Evolutionary conservation across 1,140 invertebrate species (phyloP).

Genomic region (Drosophila bifasciata): DNA sequence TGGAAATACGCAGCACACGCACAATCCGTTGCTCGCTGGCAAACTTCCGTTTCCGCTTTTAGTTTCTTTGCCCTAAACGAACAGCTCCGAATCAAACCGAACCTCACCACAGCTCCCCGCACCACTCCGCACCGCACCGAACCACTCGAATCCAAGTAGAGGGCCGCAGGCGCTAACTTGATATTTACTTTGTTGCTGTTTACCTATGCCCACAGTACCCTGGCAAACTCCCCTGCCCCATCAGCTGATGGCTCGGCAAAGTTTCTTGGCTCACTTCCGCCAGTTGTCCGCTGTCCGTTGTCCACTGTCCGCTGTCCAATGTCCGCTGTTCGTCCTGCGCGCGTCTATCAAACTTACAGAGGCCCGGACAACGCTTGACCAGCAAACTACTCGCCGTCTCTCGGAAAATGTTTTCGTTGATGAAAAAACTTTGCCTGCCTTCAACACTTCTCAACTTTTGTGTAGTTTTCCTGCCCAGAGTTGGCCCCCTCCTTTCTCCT

Average conservation of each 20-base stretch:
- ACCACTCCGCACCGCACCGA: no score
- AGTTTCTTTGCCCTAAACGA: conserved; percentile 57
- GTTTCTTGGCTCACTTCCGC: conserved; percentile 66
- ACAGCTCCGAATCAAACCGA: background rate
- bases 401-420: conserved; percentile 79
- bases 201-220: conserved; percentile 55
- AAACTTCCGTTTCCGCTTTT: conserved; percentile 81
- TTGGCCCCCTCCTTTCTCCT: background rate
- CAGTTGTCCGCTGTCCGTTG: conserved; percentile 14
- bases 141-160: conserved; percentile 43
- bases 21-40: conserved; percentile 58
- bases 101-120: no score
- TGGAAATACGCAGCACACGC: conserved; percentile 59
- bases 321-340: conserved; percentile 8
- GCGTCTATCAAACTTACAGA: conserved; percentile 69
- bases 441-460: conserved; percentile 80
- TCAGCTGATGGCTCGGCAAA: conserved; percentile 27
- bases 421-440: conserved; percentile 81
- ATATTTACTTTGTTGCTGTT: conserved; percentile 82
- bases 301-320: conserved; percentile 7
- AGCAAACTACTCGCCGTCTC: conserved; percentile 60
- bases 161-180: conserved; percentile 78
- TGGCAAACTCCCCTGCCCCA: conserved; percentile 6
- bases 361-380: conserved; percentile 63
- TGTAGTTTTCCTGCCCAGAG: conserved; percentile 56